Percentiles rank a stretch among this genome's conserved stretches.
Evolutionary conservation across 2,113 vertebrate genomes (phyloP).

Genomic region (Brachyistius frenatus): DNA sequence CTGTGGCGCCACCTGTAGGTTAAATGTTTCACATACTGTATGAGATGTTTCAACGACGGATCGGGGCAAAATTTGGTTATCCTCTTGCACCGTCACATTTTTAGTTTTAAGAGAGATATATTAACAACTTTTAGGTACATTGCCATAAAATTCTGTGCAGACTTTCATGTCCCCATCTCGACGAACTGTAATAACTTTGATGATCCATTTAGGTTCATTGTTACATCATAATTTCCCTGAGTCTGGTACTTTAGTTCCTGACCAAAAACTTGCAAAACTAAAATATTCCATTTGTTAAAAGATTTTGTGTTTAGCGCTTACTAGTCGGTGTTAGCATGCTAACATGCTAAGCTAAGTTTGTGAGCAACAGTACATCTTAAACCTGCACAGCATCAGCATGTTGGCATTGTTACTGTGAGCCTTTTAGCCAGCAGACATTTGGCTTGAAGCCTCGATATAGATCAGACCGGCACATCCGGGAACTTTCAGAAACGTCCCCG

Average conservation of each 20-base stretch:
- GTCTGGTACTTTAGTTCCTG: not conserved
- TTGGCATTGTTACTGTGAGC: not conserved
- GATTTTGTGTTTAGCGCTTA: not conserved
- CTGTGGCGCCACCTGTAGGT: not conserved
- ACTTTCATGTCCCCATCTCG: not conserved
- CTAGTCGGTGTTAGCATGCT: not conserved
- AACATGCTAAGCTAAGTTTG: not conserved
- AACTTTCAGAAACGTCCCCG: too few relatives aligned
- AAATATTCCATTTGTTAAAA: not conserved
- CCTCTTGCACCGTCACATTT: not conserved
- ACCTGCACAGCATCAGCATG: not conserved
- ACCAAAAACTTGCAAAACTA: not conserved
- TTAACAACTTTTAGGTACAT: not conserved
- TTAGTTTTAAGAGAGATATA: not conserved
- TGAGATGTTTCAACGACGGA: not conserved
- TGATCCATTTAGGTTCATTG: too few relatives aligned
- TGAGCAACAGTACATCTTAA: not conserved
- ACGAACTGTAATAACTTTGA: not conserved
- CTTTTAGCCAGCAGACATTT: not conserved
- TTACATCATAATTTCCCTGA: too few relatives aligned
- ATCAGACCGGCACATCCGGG: too few relatives aligned
- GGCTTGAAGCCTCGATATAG: not conserved
- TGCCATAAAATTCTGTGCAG: not conserved
- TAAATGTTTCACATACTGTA: not conserved
- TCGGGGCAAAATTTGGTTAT: not conserved